Evolutionary conservation across 2,113 vertebrate genomes (phyloP), one percentile per base, ranked within the genome.

Genomic region (Amphilophus citrinellus): DNA sequence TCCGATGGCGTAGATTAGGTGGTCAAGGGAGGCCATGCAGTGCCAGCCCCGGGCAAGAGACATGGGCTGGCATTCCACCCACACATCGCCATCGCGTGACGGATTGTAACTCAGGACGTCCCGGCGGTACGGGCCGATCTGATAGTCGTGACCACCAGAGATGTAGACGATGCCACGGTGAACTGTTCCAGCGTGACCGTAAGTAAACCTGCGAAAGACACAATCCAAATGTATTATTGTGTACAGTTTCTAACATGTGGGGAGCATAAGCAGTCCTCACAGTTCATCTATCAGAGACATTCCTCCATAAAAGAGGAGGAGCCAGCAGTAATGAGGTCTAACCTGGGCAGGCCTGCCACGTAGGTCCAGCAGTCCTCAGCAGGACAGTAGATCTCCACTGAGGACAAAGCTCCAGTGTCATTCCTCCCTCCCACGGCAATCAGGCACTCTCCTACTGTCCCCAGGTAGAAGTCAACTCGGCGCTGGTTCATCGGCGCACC

Each of bases 351-450:
- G 56, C 93, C 97, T 2, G 97, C 97, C 24, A 97, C 97, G 0
- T 98, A 99, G 79, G 95, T 94, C 98, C 98, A 99, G 10, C 95
- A 91, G 92, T 99, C 97, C 20, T 97, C 97, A 73, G 96, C 95
- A 15, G 98, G 98, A 56, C 94, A 94, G 88, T 99, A 99, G 8
- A 96, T 92, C 94, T 99, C 98, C 0, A 98, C 98, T 0, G 98
- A 97, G 9, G 97, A 98, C 57, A 99, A 89, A 0, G 97, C 97
- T 7, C 98, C 97, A 0, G 95, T 96, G 71, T 98, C 97, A 15
- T 99, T 99, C 84, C 98, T 96, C 85, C 98, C 98, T 1, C 98
- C 98, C 0, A 99, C 97, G 0, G 98, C 98, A 8, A 99, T 97
- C 90, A 99, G 96, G 92, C 95, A 96, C 77, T 97, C 96, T 0